Conservation (phyloP, 2,113 vertebrate genomes). For the Gallinago jamesoni region DNA sequence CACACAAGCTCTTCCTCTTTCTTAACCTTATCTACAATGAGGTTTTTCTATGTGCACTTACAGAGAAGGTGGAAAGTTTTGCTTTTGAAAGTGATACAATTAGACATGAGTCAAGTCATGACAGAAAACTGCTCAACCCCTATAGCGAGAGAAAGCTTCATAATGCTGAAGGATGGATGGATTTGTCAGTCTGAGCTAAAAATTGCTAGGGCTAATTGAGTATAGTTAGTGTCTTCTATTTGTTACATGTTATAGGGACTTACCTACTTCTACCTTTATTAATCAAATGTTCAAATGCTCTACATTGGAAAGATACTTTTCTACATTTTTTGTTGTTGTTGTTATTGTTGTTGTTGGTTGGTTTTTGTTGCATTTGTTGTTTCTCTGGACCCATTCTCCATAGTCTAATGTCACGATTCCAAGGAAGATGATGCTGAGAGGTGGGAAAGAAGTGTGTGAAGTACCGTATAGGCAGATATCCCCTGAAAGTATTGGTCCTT, state of each 20-base stretch:
- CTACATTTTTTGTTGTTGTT: background rate
- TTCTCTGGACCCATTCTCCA: background rate
- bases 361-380: background rate
- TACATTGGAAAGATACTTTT: background rate
- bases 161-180: background rate
- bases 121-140: fast-evolving
- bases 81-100: background rate
- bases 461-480: background rate
- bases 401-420: background rate
- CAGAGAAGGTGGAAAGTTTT: background rate
- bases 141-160: fast-evolving
- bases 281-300: background rate
- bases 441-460: background rate
- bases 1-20: background rate
- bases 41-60: background rate
- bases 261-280: background rate
- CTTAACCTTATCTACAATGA: background rate
- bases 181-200: background rate
- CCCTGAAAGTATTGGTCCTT: background rate
- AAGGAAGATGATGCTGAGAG: background rate
- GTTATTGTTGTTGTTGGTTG: background rate
- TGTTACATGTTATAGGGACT: background rate
- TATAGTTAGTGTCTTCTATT: background rate
- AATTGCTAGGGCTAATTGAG: background rate
- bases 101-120: background rate